Conservation (phyloP, 2,113 vertebrate genomes). For the Hylia prasina region DNA sequence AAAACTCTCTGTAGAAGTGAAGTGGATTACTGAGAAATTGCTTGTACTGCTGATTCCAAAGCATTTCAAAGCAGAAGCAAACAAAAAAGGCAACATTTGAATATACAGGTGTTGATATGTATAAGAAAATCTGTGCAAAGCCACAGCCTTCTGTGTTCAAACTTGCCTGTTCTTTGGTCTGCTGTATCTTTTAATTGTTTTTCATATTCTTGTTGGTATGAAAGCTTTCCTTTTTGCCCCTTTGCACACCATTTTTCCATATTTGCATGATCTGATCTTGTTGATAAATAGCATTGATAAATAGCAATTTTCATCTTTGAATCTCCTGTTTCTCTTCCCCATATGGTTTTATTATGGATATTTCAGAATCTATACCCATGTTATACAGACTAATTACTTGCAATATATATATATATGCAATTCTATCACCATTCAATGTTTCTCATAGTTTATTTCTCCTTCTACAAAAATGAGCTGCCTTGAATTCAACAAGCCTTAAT, state of each 20-base stretch:
- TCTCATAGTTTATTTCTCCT: neutral
- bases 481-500: neutral
- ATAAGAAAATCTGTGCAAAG: neutral
- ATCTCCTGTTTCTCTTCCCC: neutral
- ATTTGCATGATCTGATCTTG: neutral
- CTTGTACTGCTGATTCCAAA: neutral
- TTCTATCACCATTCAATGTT: neutral
- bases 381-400: neutral
- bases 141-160: neutral
- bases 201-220: neutral
- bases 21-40: neutral
- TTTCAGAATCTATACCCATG: neutral
- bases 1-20: neutral
- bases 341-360: neutral
- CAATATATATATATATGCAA: neutral
- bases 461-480: neutral
- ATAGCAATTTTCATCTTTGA: neutral
- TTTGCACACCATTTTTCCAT: neutral
- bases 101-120: neutral
- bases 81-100: neutral
- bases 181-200: neutral
- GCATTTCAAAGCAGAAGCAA: neutral
- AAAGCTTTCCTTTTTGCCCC: neutral
- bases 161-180: neutral
- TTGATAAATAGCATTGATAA: neutral